These are phyloP conservation scores for Agrotis puta DNA, from an alignment of 2,888 invertebrate genomes.

Conservation along the genomic window DNA sequence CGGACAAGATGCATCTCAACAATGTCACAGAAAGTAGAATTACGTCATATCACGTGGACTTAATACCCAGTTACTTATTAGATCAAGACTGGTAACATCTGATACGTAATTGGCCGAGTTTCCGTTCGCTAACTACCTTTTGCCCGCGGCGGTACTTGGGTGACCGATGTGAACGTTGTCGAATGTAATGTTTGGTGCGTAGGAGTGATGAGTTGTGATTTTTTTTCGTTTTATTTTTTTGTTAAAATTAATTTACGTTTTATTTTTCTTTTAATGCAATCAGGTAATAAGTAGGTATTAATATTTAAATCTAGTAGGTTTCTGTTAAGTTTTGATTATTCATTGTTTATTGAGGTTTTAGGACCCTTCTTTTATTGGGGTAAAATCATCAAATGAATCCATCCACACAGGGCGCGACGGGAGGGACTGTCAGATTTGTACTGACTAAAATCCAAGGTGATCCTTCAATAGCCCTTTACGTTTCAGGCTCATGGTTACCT, in stretches of 20 bases:
- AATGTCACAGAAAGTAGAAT: conserved; percentile 58
- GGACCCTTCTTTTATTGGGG: too few species aligned
- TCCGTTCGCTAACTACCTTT: conserved; percentile 45
- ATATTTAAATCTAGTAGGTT: too few species aligned
- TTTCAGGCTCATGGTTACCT: too few species aligned
- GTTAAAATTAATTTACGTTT: too few species aligned
- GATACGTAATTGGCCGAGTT: conserved; percentile 53
- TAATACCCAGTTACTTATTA: conserved; percentile 63
- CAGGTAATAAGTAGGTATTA: too few species aligned
- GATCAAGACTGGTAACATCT: conserved; percentile 61
- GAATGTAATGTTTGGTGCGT: neutral
- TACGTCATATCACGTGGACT: conserved; percentile 38
- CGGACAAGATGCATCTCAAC: conserved; percentile 46
- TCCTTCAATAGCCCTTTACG: too few species aligned
- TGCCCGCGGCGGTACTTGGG: conserved; percentile 28
- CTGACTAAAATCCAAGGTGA: too few species aligned
- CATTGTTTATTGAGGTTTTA: too few species aligned
- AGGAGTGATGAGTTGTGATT: conserved; percentile 1
- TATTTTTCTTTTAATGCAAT: neutral
- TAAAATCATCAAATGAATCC: too few species aligned
- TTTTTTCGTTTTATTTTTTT: neutral
- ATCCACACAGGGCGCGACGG: too few species aligned
- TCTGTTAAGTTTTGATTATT: too few species aligned
- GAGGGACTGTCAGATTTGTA: too few species aligned
- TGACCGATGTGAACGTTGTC: conserved; percentile 11